Base-by-base conservation (phyloP, 2,888 invertebrate genomes). In the Thyatira batis region DNA sequence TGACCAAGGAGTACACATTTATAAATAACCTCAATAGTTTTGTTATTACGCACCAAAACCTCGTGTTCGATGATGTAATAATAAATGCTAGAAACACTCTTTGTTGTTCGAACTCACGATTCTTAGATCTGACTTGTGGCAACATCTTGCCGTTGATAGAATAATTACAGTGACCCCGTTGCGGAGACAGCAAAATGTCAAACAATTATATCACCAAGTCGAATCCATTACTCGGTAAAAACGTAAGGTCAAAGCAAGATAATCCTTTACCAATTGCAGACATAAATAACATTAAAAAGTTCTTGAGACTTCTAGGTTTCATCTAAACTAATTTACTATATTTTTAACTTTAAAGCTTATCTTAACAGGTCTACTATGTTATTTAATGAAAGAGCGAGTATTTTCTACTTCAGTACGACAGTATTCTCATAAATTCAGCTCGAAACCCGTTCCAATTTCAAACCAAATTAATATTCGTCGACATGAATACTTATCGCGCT, bases 101-200 rank as follows among this genome's bases (percentile, higher is more conserved):
- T 69, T 70, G 75, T 71, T 74, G 69, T 73, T 69, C 58, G 55
- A 58, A 54, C 61, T 61, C 61, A 68, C 67, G 70, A 62, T 64
- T 63, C 59, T 66, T 73, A 68, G 65, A 61, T 65, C 67, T 69
- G 67, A 66, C 61, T 69, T 63, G 62, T 59, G 62, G 54, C 48
- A 33, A 50, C 57, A 61, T 60, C 66, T 69, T 65, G 63, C 67
- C 57, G 65, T 59, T 70, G 73, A 76, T 73, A 67, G 64, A 69
- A 69, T 72, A 77, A 79, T 77, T 77, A 71, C 65, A 69, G 67
- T 67, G 73, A 69, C 77, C 77, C 65, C 67, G 68, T 73, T 71
- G 61, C 52, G 52, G 51, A 58, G 54, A 8, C 33, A 30, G 51
- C 23, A 56, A 67, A 73, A 70, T 67, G 71, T 71, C 67, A 62